These are phyloP conservation scores for Psittacus erithacus DNA, from an alignment of 2,113 vertebrate species.

Conservation along the genomic window DNA sequence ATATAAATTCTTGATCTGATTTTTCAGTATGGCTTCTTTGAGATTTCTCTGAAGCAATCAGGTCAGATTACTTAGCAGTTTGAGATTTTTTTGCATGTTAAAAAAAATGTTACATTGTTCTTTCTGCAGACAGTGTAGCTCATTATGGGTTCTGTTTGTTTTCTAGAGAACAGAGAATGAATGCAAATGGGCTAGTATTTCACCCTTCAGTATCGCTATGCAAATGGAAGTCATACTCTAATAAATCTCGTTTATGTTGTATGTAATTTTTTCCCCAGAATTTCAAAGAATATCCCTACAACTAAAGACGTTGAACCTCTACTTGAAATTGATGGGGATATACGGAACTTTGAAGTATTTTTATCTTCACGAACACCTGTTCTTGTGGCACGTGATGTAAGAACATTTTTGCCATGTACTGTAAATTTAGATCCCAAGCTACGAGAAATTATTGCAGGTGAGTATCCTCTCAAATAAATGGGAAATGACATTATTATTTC, in stretches of 20 bases:
- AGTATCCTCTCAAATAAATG: not conserved
- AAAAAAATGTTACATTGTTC: not conserved
- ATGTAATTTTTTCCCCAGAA: conserved; percentile 72
- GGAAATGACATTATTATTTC: not conserved
- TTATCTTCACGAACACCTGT: conserved; percentile 93
- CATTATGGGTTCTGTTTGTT: not conserved
- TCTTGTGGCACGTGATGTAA: conserved; percentile 90
- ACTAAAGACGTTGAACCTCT: conserved; percentile 97
- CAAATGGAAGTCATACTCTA: not conserved
- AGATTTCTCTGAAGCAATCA: not conserved
- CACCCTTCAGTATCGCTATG: not conserved
- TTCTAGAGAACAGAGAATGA: not conserved
- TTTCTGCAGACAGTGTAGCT: not conserved
- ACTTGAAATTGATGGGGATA: conserved; percentile 95
- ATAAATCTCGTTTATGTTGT: not conserved
- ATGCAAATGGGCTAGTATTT: not conserved
- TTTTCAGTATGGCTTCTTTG: not conserved
- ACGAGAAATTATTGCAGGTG: conserved; percentile 97
- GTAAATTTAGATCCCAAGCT: conserved; percentile 98
- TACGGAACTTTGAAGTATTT: conserved; percentile 97
- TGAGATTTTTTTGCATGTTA: not conserved
- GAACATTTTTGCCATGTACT: conserved; percentile 94
- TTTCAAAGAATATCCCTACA: conserved; percentile 96
- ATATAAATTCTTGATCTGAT: not conserved
- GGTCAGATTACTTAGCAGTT: not conserved